A percentile compares a stretch with the other conserved stretches of the same genome.
Evolutionary conservation across 1,140 invertebrate species (phyloP).

Genomic region (Meloidogyne hapla): DNA sequence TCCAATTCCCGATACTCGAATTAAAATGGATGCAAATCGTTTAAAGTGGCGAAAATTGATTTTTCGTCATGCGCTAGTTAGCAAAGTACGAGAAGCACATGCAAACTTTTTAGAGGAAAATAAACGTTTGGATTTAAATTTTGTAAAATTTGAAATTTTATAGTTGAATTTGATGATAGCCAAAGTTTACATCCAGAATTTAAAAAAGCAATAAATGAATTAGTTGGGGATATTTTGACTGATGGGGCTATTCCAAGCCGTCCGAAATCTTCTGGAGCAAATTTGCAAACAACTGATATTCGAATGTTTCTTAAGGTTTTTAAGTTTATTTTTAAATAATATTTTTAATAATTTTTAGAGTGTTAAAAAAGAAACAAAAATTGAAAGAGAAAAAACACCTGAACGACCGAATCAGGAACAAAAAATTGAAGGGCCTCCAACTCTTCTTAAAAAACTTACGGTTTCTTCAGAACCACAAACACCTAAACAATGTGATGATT

Average conservation of each 20-base stretch:
- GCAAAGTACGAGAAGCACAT: slow-evolving; percentile 8
- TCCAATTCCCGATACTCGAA: slow-evolving; percentile 9
- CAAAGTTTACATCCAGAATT: slow-evolving; percentile 23
- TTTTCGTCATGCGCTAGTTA: slow-evolving; percentile 10
- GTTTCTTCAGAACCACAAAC: slow-evolving; percentile 14
- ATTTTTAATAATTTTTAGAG: slow-evolving; percentile 5
- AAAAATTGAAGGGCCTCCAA: slow-evolving; percentile 5
- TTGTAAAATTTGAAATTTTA: neutral
- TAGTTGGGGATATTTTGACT: slow-evolving; percentile 6
- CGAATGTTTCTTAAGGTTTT: slow-evolving; percentile 25
- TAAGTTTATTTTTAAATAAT: neutral
- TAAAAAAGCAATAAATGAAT: slow-evolving; percentile 19
- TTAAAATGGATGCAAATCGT: slow-evolving; percentile 24
- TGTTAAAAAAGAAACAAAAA: neutral
- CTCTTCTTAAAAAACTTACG: neutral
- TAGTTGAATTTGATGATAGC: neutral
- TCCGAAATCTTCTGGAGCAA: slow-evolving; percentile 1
- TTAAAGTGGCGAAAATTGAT: slow-evolving; percentile 22
- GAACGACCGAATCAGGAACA: slow-evolving; percentile 10
- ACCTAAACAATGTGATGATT: slow-evolving; percentile 11
- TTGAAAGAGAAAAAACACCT: slow-evolving; percentile 13
- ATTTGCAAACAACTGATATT: slow-evolving; percentile 15
- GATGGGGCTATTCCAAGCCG: slow-evolving; percentile 11
- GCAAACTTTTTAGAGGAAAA: slow-evolving; percentile 4
- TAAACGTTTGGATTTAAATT: slow-evolving; percentile 1